Evolutionary conservation across 2,113 vertebrate species (phyloP).

Genomic region (Parotia lawesii): DNA sequence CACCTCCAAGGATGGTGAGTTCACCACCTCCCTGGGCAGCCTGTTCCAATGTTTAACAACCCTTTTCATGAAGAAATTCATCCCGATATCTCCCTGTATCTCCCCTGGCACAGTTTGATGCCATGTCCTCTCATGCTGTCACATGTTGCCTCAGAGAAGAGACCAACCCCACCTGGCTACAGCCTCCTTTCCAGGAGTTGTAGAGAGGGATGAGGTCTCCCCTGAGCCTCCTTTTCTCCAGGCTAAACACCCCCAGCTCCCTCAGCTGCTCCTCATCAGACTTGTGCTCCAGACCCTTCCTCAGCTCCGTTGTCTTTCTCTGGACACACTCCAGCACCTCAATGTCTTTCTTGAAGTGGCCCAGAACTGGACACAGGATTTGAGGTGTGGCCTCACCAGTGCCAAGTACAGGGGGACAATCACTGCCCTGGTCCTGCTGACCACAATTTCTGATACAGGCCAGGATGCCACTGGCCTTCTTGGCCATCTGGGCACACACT

Average conservation of each 20-base stretch:
- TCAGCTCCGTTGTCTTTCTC: fast-evolving
- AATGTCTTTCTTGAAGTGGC: neutral
- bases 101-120: neutral
- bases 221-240: neutral
- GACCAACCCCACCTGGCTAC: neutral
- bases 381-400: fast-evolving
- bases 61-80: neutral
- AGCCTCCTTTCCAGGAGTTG: neutral
- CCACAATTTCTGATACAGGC: neutral
- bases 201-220: neutral
- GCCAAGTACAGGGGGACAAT: neutral
- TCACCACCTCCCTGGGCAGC: neutral
- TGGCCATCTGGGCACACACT: neutral
- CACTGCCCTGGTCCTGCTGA: neutral
- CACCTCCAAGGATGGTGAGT: too few relatives aligned
- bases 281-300: neutral
- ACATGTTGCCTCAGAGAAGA: neutral
- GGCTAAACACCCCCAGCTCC: neutral
- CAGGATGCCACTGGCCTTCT: neutral
- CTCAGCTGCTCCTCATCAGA: neutral
- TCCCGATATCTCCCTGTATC: neutral
- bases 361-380: neutral
- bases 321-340: fast-evolving
- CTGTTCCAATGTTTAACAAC: neutral
- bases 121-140: neutral